phyloP scores from a whole-genome alignment of 2,888 invertebrate species.

The Imbricaverruca yamaguchii region DNA sequence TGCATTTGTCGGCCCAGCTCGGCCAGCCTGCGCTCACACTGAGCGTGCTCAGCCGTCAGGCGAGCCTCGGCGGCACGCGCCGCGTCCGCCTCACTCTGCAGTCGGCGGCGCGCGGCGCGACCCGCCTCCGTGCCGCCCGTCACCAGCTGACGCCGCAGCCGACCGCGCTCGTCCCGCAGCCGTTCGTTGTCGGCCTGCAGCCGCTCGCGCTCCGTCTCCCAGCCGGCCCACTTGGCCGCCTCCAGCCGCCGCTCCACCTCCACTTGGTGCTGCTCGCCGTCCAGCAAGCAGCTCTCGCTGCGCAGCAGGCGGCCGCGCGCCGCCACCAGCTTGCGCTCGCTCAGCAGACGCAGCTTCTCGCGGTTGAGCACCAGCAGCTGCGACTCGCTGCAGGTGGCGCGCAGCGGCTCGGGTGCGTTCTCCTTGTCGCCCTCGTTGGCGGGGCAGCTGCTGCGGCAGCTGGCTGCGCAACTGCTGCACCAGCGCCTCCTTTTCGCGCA shows the following conservation, averaged over 20 bases:
- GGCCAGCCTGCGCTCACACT: background rate
- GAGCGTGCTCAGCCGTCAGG: background rate
- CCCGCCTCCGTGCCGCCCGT: background rate
- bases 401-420: background rate
- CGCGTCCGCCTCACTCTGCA: background rate
- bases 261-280: background rate
- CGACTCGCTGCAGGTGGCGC: constrained; percentile 13
- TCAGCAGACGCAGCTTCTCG: constrained; percentile 20
- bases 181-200: background rate
- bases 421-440: background rate
- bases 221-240: constrained; percentile 22
- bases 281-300: constrained; percentile 2
- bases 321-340: background rate
- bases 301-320: constrained; percentile 4
- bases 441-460: background rate
- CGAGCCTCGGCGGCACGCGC: background rate
- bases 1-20: constrained; percentile 24
- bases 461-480: background rate
- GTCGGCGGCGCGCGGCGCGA: background rate
- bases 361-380: background rate
- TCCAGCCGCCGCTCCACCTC: background rate
- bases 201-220: constrained; percentile 12
- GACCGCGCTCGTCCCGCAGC: constrained; percentile 12
- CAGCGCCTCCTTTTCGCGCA: background rate
- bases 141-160: background rate